A percentile compares a stretch with the other conserved stretches of the same genome.
These are phyloP conservation scores for Microctenopoma stevenorrisi DNA, from an alignment of 2,797 vertebrate species.

Conservation along the genomic window DNA sequence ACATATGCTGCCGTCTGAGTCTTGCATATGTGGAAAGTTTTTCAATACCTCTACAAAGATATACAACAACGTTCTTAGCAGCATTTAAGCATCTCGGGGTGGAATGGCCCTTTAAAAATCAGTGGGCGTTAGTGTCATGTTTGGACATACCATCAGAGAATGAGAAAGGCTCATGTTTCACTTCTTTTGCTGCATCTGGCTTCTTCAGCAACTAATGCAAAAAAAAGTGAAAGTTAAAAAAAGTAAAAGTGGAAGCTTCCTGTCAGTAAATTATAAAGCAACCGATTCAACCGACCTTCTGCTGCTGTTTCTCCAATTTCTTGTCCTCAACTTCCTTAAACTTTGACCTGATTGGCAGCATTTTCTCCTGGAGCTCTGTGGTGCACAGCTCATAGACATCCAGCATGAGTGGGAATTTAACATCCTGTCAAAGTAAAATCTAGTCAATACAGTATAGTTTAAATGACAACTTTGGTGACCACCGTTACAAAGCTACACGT, in stretches of 20 bases:
- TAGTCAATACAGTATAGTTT: neutral
- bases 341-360: slow-evolving; percentile 92
- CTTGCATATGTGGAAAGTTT: too few relatives aligned
- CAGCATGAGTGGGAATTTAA: slow-evolving; percentile 99
- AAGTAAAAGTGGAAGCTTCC: neutral
- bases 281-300: slow-evolving; percentile 77
- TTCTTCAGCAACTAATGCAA: slow-evolving; percentile 69
- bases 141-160: slow-evolving; percentile 90
- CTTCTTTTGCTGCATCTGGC: slow-evolving; percentile 83
- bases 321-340: slow-evolving; percentile 97
- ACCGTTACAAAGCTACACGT: neutral
- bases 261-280: too few relatives aligned
- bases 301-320: slow-evolving; percentile 91
- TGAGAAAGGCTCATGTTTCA: slow-evolving; percentile 92
- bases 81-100: neutral
- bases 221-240: neutral
- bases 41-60: neutral
- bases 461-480: neutral
- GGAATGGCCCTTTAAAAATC: neutral
- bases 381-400: slow-evolving; percentile 98
- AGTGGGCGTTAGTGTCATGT: neutral
- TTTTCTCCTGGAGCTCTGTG: slow-evolving; percentile 94
- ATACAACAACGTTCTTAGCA: neutral
- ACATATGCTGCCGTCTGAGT: too few relatives aligned
- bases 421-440: slow-evolving; percentile 84